Conservation (phyloP, 1,140 invertebrate genomes). For the Physella acuta region DNA sequence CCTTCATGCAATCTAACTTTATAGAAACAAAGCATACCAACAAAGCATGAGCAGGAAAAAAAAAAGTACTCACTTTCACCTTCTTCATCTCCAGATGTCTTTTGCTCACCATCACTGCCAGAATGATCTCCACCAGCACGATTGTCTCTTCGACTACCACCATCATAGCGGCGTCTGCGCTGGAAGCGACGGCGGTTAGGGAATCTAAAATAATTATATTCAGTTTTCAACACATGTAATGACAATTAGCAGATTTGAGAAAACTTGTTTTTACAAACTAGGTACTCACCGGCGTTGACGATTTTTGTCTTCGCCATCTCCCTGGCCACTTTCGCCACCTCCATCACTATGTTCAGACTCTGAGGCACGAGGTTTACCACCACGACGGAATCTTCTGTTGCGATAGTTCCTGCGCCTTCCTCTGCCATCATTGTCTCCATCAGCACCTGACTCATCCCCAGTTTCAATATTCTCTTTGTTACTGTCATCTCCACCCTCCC, state of each 20-base stretch:
- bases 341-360: conserved; percentile 31
- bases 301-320: conserved; percentile 33
- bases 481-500: conserved; percentile 37
- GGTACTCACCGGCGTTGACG: conserved; percentile 27
- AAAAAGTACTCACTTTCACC: conserved; percentile 16
- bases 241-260: background rate
- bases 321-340: conserved; percentile 31
- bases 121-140: conserved; percentile 20
- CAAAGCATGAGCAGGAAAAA: background rate
- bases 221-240: background rate
- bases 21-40: too few relatives aligned
- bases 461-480: conserved; percentile 36
- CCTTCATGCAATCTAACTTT: too few relatives aligned
- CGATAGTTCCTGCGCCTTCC: conserved; percentile 29
- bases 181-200: conserved; percentile 26
- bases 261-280: too few relatives aligned
- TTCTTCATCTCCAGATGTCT: conserved; percentile 15
- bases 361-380: conserved; percentile 24
- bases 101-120: conserved; percentile 28
- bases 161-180: conserved; percentile 15
- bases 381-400: conserved; percentile 25
- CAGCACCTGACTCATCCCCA: conserved; percentile 33
- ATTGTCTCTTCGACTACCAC: conserved; percentile 8
- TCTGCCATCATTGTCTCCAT: conserved; percentile 30
- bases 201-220: conserved; percentile 14